Conservation (phyloP, 2,797 vertebrate species). For the Todus mexicanus region DNA sequence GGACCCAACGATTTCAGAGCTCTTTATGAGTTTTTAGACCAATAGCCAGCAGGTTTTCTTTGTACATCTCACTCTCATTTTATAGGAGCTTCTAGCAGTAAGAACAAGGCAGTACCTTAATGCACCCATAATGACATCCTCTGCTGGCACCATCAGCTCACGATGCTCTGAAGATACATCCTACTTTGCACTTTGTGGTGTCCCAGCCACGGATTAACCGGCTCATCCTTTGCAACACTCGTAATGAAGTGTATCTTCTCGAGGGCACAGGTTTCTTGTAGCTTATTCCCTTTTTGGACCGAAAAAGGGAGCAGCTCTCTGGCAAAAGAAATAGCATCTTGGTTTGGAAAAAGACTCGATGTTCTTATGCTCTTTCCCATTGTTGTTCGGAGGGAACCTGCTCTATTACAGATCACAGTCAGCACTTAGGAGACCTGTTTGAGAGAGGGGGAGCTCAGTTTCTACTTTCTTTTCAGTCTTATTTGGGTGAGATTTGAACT, state of each 20-base stretch:
- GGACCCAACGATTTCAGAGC: background rate
- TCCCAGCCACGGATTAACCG: background rate
- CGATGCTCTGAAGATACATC: background rate
- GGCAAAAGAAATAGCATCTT: background rate
- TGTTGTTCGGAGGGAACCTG: background rate
- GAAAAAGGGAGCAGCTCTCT: background rate
- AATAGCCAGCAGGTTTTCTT: background rate
- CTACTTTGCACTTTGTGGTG: no score
- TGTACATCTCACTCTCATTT: background rate
- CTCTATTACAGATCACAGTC: background rate
- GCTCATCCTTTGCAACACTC: background rate
- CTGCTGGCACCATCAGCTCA: rapidly evolving
- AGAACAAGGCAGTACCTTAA: background rate
- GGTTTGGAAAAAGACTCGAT: background rate
- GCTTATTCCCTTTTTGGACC: background rate
- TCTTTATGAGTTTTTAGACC: background rate
- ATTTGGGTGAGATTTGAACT: background rate
- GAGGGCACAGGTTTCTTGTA: background rate
- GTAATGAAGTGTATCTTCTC: background rate
- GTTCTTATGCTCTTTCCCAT: background rate
- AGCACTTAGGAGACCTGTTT: background rate
- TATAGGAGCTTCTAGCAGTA: background rate
- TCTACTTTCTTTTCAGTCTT: background rate
- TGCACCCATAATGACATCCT: background rate
- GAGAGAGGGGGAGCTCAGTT: background rate